phyloP scores from a whole-genome alignment of 2,888 invertebrate species.

The Orthosia gracilis region DNA sequence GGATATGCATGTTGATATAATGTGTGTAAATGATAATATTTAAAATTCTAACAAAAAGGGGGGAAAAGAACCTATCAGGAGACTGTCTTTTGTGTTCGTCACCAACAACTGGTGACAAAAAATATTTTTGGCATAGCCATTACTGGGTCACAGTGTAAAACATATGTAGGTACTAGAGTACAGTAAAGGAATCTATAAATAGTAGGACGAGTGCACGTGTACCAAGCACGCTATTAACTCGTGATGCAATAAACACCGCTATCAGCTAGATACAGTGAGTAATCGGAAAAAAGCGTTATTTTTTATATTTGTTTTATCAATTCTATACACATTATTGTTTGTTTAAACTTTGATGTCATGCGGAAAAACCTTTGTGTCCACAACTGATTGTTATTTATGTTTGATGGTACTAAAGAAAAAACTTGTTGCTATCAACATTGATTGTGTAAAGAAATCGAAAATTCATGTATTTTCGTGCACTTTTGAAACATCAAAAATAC shows the following conservation, averaged over 20 bases:
- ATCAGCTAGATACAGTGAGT: conserved; percentile 62
- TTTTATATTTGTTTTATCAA: conserved; percentile 44
- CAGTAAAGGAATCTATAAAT: conserved; percentile 59
- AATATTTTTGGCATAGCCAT: conserved; percentile 43
- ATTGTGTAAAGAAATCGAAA: conserved; percentile 12
- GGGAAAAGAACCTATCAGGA: neutral
- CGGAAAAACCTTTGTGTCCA: conserved; percentile 22
- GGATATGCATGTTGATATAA: no score
- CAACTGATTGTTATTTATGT: conserved; percentile 21
- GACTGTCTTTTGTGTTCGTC: neutral
- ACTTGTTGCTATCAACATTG: conserved; percentile 11
- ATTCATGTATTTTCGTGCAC: neutral
- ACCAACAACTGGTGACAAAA: conserved; percentile 15
- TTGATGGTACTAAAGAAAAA: neutral
- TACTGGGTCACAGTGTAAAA: conserved; percentile 60
- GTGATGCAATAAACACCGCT: conserved; percentile 64
- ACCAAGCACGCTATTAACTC: conserved; percentile 56
- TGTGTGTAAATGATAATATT: neutral
- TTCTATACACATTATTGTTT: conserved; percentile 38
- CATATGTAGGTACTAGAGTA: conserved; percentile 26
- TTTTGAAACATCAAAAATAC: neutral
- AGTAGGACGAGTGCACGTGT: conserved; percentile 50
- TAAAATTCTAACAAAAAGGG: neutral
- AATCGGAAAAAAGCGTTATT: conserved; percentile 48
- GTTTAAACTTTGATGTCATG: conserved; percentile 42